Conservation (phyloP, 2,113 vertebrate genomes). For the Muntiacus muntjak region DNA sequence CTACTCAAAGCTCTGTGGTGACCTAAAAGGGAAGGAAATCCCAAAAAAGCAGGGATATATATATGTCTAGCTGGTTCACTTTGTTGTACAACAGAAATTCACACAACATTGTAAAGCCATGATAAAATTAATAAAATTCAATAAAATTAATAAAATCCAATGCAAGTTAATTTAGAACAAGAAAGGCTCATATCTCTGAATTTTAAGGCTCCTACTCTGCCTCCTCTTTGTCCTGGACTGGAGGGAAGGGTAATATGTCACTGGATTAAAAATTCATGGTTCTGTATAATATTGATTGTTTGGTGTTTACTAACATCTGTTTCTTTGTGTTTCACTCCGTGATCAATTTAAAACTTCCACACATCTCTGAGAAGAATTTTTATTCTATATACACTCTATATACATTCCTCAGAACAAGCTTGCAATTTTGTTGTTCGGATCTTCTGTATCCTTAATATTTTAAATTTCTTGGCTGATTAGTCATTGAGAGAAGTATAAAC, state of each 20-base stretch:
- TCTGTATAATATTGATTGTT: not conserved
- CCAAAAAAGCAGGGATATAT: not conserved
- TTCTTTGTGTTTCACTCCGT: not conserved
- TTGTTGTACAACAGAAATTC: not conserved
- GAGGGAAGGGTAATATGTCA: not conserved
- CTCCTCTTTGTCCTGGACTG: accelerated
- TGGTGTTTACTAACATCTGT: not conserved
- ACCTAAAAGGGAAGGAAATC: not conserved
- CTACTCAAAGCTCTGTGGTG: not conserved
- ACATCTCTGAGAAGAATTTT: not conserved
- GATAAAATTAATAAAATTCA: not conserved
- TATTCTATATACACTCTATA: accelerated
- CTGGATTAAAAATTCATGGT: not conserved
- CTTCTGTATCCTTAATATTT: not conserved
- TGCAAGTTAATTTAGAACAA: not conserved
- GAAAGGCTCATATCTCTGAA: not conserved
- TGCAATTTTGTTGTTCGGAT: not conserved
- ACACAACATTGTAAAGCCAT: not conserved
- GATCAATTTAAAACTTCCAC: not conserved
- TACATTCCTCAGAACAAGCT: not conserved
- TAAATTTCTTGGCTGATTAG: not conserved
- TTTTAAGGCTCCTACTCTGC: not conserved
- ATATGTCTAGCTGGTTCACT: not conserved
- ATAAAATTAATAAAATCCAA: not conserved
- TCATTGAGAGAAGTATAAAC: not conserved